Base-by-base conservation (phyloP, 2,888 invertebrate genomes). In the Cepaea hortensis region DNA sequence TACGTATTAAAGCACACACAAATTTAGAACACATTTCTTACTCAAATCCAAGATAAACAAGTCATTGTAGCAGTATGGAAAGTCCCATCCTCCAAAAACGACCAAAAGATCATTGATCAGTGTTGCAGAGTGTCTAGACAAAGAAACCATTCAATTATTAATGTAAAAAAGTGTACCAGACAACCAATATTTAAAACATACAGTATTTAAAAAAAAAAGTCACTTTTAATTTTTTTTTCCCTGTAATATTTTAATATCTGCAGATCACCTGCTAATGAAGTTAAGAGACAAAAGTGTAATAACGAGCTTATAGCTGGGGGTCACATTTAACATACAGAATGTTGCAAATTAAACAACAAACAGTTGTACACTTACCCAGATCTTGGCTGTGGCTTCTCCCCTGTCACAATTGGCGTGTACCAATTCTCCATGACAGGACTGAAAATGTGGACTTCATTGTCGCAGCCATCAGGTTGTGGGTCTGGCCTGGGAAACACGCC, bases 81-180 rank as follows among this genome's bases (percentile, higher is more conserved):
- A 92, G 89, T 94, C 94, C 94, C 94, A 94, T 7, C 94, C 94
- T 55, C 94, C 94, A 92, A 94, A 94, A 83, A 94, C 89, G n/a
- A 94, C 93, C 89, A 94, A 85, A 87, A 91, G 91, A 87, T 94
- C 94, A 70, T 91, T 90, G 23, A 94, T 90, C 80, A 94, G 85
- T 0, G 93, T 93, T 7, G 94, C 93, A 6, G 94, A 94, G 87
- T 94, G 94, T 7, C 94, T 94, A 90, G 23, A 50, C 4, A 48
- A 55, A 77, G 20, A 55, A n/a, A 55, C 13, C n/a, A 68, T 20
- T 6, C 73, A 23, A 9, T 13, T 13, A 23, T 23, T 73, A 9
- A 35, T 20, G 68, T 68, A n/a, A 68, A 68, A 68, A 9, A 68
- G 18, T 35, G 35, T 5, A 68, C n/a, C 18, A 20, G 5, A 18